Conservation (phyloP, 2,888 invertebrate genomes). For the Diachrysia chrysitis region DNA sequence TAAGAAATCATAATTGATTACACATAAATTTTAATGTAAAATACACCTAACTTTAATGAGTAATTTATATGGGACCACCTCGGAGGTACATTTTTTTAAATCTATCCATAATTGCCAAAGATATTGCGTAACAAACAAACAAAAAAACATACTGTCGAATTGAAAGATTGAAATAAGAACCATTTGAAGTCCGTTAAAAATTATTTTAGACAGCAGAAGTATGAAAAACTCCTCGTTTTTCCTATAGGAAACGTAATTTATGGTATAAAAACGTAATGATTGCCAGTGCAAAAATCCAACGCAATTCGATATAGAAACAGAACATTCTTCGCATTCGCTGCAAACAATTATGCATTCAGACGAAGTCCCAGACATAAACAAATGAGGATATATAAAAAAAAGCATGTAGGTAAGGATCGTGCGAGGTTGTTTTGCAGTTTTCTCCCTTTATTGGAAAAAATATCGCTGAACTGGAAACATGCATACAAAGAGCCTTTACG, state of each 20-base stretch:
- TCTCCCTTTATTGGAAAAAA: neutral
- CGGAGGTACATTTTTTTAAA: too few species aligned
- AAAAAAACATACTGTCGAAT: too few species aligned
- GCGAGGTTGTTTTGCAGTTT: neutral
- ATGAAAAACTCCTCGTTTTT: neutral
- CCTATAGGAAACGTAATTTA: neutral
- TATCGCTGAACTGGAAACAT: slow-evolving; percentile 1
- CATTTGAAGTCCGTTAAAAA: too few species aligned
- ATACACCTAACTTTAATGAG: too few species aligned
- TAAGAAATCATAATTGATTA: too few species aligned
- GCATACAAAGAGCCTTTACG: slow-evolving; percentile 4
- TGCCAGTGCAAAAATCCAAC: neutral
- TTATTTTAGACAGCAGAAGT: too few species aligned
- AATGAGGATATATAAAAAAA: neutral
- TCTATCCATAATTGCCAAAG: too few species aligned
- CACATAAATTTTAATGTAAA: too few species aligned
- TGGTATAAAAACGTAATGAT: too few species aligned
- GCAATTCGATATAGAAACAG: neutral
- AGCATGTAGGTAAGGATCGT: neutral
- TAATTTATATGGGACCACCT: too few species aligned
- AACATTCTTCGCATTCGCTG: neutral
- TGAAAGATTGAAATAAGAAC: too few species aligned
- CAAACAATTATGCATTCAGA: neutral
- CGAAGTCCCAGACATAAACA: neutral
- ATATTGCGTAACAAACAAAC: too few species aligned